Evolutionary conservation across 2,113 vertebrate species (phyloP).

Genomic region (Caranx melampygus): DNA sequence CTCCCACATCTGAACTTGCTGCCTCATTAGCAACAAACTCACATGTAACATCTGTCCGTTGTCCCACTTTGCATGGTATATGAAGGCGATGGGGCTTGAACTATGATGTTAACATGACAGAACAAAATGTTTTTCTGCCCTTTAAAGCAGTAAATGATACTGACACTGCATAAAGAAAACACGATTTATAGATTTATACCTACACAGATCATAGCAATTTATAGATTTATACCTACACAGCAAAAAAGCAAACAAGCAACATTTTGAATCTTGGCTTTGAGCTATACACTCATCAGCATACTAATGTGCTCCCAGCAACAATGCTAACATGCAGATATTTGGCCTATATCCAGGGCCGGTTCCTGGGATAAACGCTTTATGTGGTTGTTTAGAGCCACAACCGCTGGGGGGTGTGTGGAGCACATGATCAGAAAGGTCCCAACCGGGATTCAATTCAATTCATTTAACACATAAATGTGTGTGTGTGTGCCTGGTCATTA

Average conservation of each 20-base stretch:
- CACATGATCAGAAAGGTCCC: no score
- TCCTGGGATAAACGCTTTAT: no score
- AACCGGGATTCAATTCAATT: no score
- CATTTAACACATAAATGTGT: no score
- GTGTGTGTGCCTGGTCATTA: no score
- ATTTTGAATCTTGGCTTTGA: neutral
- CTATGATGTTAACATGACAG: neutral
- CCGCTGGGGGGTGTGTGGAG: no score
- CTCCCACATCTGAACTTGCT: constrained; percentile 50
- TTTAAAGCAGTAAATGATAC: neutral
- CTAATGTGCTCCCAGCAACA: neutral
- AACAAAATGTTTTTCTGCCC: neutral
- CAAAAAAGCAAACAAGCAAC: neutral
- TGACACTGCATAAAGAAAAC: neutral
- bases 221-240: neutral
- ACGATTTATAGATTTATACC: no score
- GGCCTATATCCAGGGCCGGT: neutral
- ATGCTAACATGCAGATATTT: neutral
- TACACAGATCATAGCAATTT: neutral
- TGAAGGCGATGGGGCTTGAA: neutral
- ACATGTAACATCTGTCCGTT: constrained; percentile 43
- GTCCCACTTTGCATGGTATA: neutral
- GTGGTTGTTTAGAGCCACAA: no score
- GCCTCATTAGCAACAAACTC: constrained; percentile 24
- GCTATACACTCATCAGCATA: neutral